Evolutionary conservation across 2,797 vertebrate species (phyloP).

Genomic region (Syndactyla subalaris): DNA sequence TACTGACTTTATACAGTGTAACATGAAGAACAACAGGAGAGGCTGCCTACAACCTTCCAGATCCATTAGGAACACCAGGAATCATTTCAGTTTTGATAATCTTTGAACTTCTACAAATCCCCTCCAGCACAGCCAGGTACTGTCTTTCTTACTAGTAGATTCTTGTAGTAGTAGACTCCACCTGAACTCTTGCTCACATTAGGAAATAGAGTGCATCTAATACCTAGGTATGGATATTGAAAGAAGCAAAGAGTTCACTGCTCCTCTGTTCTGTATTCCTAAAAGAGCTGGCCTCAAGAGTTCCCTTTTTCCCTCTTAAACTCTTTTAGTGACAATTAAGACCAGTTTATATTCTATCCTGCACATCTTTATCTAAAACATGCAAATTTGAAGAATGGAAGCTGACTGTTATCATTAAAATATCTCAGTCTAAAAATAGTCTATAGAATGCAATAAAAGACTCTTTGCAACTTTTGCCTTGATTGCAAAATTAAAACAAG

Average conservation of each 20-base stretch:
- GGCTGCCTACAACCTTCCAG: not conserved
- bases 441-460: not conserved
- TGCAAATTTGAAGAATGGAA: not conserved
- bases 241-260: not conserved
- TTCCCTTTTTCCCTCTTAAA: not conserved
- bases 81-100: not conserved
- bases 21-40: not conserved
- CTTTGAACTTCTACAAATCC: not conserved
- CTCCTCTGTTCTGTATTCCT: not conserved
- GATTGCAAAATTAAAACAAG: not conserved
- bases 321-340: not conserved
- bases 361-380: not conserved
- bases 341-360: not conserved
- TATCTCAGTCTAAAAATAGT: not conserved
- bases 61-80: not conserved
- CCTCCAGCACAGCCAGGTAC: not conserved
- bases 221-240: not conserved
- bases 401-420: not conserved
- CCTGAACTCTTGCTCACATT: not conserved
- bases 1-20: not conserved
- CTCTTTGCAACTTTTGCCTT: not conserved
- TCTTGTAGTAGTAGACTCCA: not conserved
- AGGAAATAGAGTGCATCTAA: not conserved
- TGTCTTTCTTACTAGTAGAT: not conserved
- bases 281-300: not conserved